phyloP scores from a whole-genome alignment of 2,113 vertebrate species.

The Rostratula benghalensis region DNA sequence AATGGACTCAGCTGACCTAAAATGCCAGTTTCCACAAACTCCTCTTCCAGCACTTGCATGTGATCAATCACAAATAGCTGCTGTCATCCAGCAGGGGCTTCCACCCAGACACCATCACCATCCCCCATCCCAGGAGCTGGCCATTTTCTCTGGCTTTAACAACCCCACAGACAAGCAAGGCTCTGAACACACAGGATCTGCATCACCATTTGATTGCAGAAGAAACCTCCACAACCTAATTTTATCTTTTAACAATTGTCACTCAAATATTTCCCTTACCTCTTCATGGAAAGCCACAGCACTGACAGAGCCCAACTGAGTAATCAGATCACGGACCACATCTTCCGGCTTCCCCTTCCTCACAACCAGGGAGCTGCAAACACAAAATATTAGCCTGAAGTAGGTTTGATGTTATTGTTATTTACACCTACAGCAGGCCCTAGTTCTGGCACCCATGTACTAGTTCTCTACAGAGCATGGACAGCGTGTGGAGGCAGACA shows the following conservation, averaged over 20 bases:
- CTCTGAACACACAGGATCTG: neutral
- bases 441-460: neutral
- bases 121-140: neutral
- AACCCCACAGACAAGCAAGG: neutral
- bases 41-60: neutral
- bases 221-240: neutral
- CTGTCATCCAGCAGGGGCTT: neutral
- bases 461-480: neutral
- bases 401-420: neutral
- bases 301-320: conserved; percentile 77
- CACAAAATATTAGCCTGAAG: neutral
- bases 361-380: conserved; percentile 79
- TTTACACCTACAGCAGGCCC: neutral
- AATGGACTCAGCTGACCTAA: neutral
- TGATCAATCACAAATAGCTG: neutral
- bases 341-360: conserved; percentile 82
- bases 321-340: conserved; percentile 77
- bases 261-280: conserved; percentile 55
- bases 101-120: neutral
- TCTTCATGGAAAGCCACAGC: conserved; percentile 82
- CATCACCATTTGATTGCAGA: neutral
- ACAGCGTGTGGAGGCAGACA: neutral
- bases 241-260: neutral
- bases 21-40: neutral
- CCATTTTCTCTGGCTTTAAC: neutral